These are phyloP conservation scores for Myathropa florea DNA, from an alignment of 2,888 invertebrate genomes.

Conservation along the genomic window DNA sequence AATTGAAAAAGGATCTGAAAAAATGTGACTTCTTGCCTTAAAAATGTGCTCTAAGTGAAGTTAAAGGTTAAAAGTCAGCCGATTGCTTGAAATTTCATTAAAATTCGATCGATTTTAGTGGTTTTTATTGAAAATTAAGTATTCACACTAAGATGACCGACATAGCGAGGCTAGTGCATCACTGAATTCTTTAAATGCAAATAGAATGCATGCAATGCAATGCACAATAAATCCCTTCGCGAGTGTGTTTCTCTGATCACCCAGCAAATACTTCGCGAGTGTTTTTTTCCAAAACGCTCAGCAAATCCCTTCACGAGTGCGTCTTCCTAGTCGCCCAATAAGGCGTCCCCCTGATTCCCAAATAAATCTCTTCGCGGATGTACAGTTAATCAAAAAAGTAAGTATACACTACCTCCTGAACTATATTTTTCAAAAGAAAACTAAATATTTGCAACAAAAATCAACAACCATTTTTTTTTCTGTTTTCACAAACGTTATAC, in stretches of 20 bases:
- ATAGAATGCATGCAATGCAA: neutral
- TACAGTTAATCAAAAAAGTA: too few species aligned
- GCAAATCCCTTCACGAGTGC: neutral
- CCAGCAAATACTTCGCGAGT: too few species aligned
- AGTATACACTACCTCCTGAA: too few species aligned
- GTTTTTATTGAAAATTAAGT: neutral
- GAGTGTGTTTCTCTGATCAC: neutral
- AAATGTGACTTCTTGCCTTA: neutral
- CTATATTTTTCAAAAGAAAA: too few species aligned
- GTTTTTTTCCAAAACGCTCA: too few species aligned
- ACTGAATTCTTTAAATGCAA: neutral
- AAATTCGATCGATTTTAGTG: neutral
- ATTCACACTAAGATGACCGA: neutral
- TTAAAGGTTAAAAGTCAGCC: neutral
- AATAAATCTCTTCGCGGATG: too few species aligned
- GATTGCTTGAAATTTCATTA: neutral
- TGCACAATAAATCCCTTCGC: neutral
- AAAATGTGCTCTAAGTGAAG: neutral
- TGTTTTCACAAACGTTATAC: too few species aligned
- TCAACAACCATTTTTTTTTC: too few species aligned
- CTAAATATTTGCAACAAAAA: too few species aligned
- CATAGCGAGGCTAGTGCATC: neutral
- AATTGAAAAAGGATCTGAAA: neutral
- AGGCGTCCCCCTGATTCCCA: too few species aligned
- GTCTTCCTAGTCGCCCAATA: neutral